A percentile compares a stretch with the other conserved stretches of the same genome.
These are phyloP conservation scores for Drosophila nigrodunni DNA, from an alignment of 1,140 invertebrate genomes.

Conservation along the genomic window DNA sequence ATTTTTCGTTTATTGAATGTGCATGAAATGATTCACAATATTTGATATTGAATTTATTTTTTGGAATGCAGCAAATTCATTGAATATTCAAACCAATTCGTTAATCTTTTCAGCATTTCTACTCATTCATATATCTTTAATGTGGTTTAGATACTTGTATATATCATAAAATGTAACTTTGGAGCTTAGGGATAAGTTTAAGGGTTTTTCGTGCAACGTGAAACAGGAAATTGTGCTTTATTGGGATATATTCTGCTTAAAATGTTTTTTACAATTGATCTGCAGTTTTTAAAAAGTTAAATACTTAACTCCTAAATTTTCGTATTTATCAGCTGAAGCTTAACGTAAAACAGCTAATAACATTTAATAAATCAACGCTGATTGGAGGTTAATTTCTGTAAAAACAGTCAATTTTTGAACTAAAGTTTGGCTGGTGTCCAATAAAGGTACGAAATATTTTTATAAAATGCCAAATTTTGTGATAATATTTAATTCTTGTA, in stretches of 20 bases:
- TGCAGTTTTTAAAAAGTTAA: too few relatives aligned
- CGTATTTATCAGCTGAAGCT: not conserved
- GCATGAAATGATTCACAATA: not conserved
- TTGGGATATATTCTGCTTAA: too few relatives aligned
- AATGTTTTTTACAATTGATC: too few relatives aligned
- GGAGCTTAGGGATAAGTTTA: not conserved
- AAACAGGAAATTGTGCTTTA: not conserved
- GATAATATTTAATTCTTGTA: too few relatives aligned
- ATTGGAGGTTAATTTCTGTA: too few relatives aligned
- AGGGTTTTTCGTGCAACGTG: not conserved
- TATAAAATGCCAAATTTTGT: too few relatives aligned
- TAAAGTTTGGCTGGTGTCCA: too few relatives aligned
- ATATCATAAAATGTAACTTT: not conserved
- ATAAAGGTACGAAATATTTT: too few relatives aligned
- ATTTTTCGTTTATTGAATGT: not conserved
- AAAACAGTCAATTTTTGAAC: too few relatives aligned
- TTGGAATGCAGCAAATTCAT: conserved; percentile 18
- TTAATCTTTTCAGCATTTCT: conserved; percentile 2
- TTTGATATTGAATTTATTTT: not conserved
- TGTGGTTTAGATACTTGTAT: conserved; percentile 7
- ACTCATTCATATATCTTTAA: not conserved
- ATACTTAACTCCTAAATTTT: not conserved
- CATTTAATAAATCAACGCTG: not conserved
- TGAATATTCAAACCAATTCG: conserved; percentile 34
- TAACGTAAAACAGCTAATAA: not conserved